These are phyloP conservation scores for Pandemis cinnamomeana DNA, from an alignment of 2,888 invertebrate genomes.

Conservation along the genomic window DNA sequence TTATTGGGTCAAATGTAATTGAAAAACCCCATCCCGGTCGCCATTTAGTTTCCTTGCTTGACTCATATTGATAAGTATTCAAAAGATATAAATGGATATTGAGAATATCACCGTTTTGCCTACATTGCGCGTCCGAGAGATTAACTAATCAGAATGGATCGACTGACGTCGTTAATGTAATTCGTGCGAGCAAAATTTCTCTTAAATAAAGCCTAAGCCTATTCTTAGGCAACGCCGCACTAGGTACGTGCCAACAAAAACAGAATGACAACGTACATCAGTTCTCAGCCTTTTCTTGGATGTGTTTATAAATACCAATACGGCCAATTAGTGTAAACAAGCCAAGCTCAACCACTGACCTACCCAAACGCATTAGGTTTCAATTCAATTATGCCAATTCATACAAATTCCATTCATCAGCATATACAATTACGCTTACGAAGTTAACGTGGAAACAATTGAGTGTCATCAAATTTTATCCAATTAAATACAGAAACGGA, in stretches of 20 bases:
- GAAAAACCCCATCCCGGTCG: no score
- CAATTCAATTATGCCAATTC: conserved; percentile 35
- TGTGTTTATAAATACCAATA: conserved; percentile 11
- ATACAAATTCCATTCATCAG: conserved; percentile 20
- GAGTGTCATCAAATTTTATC: conserved; percentile 4
- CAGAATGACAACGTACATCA: background rate
- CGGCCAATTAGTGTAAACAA: background rate
- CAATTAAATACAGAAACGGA: background rate
- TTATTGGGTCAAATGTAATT: no score
- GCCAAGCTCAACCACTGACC: conserved; percentile 29
- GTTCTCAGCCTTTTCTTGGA: background rate
- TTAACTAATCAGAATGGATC: no score
- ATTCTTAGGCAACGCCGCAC: no score
- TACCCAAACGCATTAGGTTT: conserved; percentile 35
- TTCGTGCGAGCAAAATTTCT: no score
- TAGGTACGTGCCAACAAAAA: background rate
- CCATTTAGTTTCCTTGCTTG: no score
- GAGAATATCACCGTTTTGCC: no score
- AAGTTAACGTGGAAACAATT: background rate
- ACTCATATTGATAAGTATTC: no score
- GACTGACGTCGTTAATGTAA: no score
- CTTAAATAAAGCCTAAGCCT: no score
- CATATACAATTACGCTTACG: conserved; percentile 22
- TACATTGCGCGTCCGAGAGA: background rate
- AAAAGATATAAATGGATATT: no score